Evolutionary conservation across 1,140 invertebrate species (phyloP).

Genomic region (Linepithema humile): DNA sequence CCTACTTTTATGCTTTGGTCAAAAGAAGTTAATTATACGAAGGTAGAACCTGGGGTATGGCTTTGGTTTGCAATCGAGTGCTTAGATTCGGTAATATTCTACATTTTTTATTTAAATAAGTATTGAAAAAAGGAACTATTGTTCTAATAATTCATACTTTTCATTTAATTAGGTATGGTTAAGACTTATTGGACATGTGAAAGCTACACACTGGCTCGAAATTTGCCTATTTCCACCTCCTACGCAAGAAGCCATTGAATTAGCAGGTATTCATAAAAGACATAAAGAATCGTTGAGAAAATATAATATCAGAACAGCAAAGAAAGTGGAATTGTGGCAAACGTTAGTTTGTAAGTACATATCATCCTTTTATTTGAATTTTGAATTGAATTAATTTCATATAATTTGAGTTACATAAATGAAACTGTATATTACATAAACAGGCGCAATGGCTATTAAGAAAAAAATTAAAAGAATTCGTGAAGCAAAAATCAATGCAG

Average conservation of each 20-base stretch:
- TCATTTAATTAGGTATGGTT: slow-evolving; percentile 71
- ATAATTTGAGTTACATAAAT: too few relatives aligned
- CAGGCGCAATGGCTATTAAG: slow-evolving; percentile 74
- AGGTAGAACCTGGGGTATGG: slow-evolving; percentile 69
- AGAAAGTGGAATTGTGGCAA: slow-evolving; percentile 68
- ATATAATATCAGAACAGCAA: slow-evolving; percentile 41
- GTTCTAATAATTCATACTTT: not conserved
- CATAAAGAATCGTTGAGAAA: slow-evolving; percentile 70
- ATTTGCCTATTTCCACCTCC: slow-evolving; percentile 74
- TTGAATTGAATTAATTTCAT: slow-evolving; percentile 47
- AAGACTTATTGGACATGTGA: slow-evolving; percentile 66
- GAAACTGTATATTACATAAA: slow-evolving; percentile 58
- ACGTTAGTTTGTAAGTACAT: slow-evolving; percentile 70
- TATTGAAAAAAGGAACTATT: not conserved
- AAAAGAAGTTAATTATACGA: slow-evolving; percentile 62
- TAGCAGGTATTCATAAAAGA: slow-evolving; percentile 74
- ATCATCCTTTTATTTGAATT: slow-evolving; percentile 18
- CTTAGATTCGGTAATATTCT: slow-evolving; percentile 73
- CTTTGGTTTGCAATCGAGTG: slow-evolving; percentile 76
- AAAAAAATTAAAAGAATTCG: slow-evolving; percentile 73
- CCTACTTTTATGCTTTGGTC: slow-evolving; percentile 72
- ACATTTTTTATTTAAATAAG: slow-evolving; percentile 3
- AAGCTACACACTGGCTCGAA: slow-evolving; percentile 67
- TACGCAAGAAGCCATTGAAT: slow-evolving; percentile 70
- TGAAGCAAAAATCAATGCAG: slow-evolving; percentile 53